A percentile compares a stretch with the other conserved stretches of the same genome.
Conservation (phyloP, 2,888 invertebrate genomes). For the Trisateles emortualis region DNA sequence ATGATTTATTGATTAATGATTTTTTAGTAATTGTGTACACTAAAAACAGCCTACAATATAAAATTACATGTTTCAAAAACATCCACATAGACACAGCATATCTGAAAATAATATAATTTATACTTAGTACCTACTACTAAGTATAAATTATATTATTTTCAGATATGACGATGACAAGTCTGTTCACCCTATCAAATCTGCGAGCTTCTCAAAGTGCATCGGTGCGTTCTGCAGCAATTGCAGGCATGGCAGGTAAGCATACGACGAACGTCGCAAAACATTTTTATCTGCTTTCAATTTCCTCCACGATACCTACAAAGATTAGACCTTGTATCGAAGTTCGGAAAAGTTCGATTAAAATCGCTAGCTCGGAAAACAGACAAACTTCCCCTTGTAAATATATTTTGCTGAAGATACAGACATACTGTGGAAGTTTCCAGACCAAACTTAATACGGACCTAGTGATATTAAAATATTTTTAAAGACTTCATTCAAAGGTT, state of each 20-base stretch:
- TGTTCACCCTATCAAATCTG: constrained; percentile 28
- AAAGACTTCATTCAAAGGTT: constrained; percentile 10
- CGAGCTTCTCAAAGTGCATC: constrained; percentile 27
- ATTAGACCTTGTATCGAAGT: constrained; percentile 48
- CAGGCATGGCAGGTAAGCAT: constrained; percentile 25
- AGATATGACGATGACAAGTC: constrained; percentile 11
- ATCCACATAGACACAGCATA: no score
- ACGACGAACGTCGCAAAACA: constrained; percentile 32
- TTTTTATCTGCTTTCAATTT: constrained; percentile 53
- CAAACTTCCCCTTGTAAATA: constrained; percentile 44
- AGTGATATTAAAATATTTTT: constrained; percentile 38
- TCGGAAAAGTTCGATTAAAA: constrained; percentile 49
- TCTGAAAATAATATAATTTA: no score
- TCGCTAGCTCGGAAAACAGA: constrained; percentile 44
- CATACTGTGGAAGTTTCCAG: constrained; percentile 35
- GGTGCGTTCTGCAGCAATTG: constrained; percentile 30
- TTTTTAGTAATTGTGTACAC: no score
- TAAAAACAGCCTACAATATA: no score
- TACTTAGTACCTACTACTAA: no score
- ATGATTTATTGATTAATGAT: no score
- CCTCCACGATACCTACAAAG: constrained; percentile 45
- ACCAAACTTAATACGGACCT: constrained; percentile 23
- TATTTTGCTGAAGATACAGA: constrained; percentile 33
- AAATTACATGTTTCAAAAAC: no score
- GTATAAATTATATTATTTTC: background rate